Percentiles rank a stretch among this genome's conserved stretches.
Conservation (phyloP, 2,113 vertebrate genomes). For the Leptosomus discolor region DNA sequence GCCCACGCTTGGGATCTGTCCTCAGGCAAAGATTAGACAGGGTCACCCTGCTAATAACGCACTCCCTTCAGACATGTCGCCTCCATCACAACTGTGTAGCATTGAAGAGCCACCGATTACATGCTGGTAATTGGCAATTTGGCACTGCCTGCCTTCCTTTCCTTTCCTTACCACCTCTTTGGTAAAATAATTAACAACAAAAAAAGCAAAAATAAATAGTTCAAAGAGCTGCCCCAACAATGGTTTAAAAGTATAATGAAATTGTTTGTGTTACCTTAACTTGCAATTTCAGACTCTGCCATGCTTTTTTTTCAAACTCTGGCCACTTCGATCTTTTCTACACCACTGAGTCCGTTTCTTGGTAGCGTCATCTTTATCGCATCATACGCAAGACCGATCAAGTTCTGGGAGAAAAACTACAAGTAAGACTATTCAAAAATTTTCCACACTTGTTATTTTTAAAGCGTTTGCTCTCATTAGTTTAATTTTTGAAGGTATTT, state of each 20-base stretch:
- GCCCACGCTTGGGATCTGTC: background rate
- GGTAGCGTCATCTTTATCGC: slow-evolving; percentile 97
- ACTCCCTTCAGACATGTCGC: background rate
- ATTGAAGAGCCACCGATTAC: background rate
- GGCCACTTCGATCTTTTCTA: slow-evolving; percentile 89
- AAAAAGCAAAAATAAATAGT: background rate
- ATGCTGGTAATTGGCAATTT: background rate
- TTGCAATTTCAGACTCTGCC: slow-evolving; percentile 85
- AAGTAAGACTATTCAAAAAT: slow-evolving; percentile 82
- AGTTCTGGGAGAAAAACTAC: slow-evolving; percentile 98
- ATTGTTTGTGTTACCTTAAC: slow-evolving; percentile 67
- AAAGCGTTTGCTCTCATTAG: background rate
- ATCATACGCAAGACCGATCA: slow-evolving; percentile 90
- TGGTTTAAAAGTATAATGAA: background rate
- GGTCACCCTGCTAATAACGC: background rate
- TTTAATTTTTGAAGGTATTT: background rate
- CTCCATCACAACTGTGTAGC: background rate
- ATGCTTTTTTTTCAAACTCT: slow-evolving; percentile 93
- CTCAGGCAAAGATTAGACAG: background rate
- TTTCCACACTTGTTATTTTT: background rate
- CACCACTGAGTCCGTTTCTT: slow-evolving; percentile 92
- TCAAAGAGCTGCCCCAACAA: background rate
- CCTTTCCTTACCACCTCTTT: background rate
- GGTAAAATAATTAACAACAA: background rate
- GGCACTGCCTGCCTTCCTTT: background rate